Percentiles rank a stretch among this genome's conserved stretches.
Conservation (phyloP, 1,140 invertebrate species). For the Manduca sexta region DNA sequence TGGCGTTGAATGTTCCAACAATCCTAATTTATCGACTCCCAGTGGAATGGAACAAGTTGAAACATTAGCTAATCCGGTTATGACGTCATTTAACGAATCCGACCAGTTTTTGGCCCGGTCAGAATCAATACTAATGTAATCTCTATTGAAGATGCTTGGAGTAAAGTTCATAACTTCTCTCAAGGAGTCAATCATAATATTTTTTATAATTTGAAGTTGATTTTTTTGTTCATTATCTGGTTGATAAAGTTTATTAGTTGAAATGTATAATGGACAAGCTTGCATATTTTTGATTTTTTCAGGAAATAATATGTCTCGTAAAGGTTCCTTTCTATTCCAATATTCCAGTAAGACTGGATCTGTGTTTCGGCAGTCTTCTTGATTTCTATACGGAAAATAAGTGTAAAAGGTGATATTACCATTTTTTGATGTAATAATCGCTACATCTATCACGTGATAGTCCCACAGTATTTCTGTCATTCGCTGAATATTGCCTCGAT, state of each 20-base stretch:
- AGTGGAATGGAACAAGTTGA: constrained; percentile 46
- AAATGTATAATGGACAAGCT: constrained; percentile 47
- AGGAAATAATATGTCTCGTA: too few relatives aligned
- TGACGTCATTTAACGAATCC: constrained; percentile 43
- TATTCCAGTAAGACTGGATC: too few relatives aligned
- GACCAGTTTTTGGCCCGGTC: constrained; percentile 46
- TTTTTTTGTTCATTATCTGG: constrained; percentile 39
- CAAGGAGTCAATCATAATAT: constrained; percentile 29
- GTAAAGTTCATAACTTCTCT: constrained; percentile 46
- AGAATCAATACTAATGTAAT: constrained; percentile 45
- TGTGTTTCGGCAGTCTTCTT: constrained; percentile 20
- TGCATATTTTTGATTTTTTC: constrained; percentile 21
- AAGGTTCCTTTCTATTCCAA: too few relatives aligned
- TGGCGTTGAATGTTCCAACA: constrained; percentile 41
- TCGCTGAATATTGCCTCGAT: neutral
- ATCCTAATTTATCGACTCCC: constrained; percentile 32
- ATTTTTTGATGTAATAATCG: constrained; percentile 30
- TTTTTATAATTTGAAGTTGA: constrained; percentile 40
- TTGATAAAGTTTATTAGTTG: constrained; percentile 46
- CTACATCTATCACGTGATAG: constrained; percentile 35
- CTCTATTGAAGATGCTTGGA: constrained; percentile 31
- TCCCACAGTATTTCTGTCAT: constrained; percentile 42
- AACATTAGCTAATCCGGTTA: constrained; percentile 38
- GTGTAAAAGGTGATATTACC: constrained; percentile 38
- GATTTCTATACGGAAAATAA: constrained; percentile 41